phyloP scores from a whole-genome alignment of 1,140 invertebrate species.

The Calycopis cecrops region DNA sequence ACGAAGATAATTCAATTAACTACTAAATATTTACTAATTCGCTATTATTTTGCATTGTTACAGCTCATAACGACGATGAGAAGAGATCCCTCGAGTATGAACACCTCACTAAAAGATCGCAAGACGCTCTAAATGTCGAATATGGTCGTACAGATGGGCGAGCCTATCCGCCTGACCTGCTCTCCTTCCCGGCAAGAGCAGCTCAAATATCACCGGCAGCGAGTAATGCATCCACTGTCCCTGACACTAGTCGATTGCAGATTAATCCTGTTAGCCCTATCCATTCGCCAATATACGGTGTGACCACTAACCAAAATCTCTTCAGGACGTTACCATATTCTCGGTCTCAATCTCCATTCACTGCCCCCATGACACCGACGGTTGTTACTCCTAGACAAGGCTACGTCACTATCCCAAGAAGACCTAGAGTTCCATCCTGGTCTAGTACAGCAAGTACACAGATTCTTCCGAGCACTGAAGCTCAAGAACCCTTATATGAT shows the following conservation, averaged over 20 bases:
- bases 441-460: constrained; percentile 79
- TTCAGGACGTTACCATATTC: constrained; percentile 84
- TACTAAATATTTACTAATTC: background rate
- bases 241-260: constrained; percentile 77
- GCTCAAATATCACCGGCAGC: constrained; percentile 82
- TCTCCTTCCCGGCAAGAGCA: constrained; percentile 83
- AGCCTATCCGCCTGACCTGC: constrained; percentile 85
- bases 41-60: constrained; percentile 31
- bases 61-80: constrained; percentile 79
- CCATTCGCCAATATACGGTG: constrained; percentile 75
- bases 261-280: constrained; percentile 72
- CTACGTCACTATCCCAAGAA: constrained; percentile 89
- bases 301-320: constrained; percentile 68
- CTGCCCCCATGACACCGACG: constrained; percentile 72
- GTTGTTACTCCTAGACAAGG: constrained; percentile 82
- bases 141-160: constrained; percentile 71
- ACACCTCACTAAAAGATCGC: constrained; percentile 61
- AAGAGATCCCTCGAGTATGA: constrained; percentile 77
- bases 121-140: constrained; percentile 66
- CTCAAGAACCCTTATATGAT: constrained; percentile 87
- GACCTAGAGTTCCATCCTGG: constrained; percentile 89
- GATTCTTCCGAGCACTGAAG: constrained; percentile 74
- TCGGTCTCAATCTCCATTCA: constrained; percentile 83
- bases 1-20: background rate
- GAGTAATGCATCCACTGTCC: constrained; percentile 85